Evolutionary conservation across 2,888 invertebrate species (phyloP).

Genomic region (Lasioglossum morio): DNA sequence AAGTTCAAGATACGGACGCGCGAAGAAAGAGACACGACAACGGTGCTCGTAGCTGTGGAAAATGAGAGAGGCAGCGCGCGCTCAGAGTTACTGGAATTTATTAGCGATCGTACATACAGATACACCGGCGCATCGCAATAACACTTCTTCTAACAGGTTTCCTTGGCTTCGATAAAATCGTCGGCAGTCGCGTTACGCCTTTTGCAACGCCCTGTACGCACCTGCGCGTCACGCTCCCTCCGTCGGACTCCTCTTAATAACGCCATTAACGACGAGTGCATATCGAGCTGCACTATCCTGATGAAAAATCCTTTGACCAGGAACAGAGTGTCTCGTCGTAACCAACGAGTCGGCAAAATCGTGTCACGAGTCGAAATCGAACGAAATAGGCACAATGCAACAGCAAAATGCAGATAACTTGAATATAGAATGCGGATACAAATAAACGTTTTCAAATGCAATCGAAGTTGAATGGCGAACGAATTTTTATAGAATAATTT

Average conservation of each 20-base stretch:
- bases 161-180: constrained; percentile 80
- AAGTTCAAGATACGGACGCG: constrained; percentile 14
- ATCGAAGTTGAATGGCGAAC: too few species aligned
- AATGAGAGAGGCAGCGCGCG: constrained; percentile 62
- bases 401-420: too few species aligned
- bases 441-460: background rate
- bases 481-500: too few species aligned
- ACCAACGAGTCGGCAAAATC: background rate
- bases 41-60: constrained; percentile 46
- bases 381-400: background rate
- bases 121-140: constrained; percentile 79
- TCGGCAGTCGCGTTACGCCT: constrained; percentile 75
- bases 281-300: constrained; percentile 5
- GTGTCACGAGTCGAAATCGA: background rate
- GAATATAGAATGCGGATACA: too few species aligned
- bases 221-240: constrained; percentile 62
- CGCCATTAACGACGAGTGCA: constrained; percentile 63
- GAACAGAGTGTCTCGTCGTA: background rate
- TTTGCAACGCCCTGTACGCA: constrained; percentile 77
- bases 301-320: constrained; percentile 24
- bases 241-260: constrained; percentile 71
- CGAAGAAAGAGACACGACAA: constrained; percentile 28
- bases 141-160: constrained; percentile 82
- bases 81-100: constrained; percentile 77
- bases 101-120: constrained; percentile 81